These are phyloP conservation scores for Onychomys arenicola DNA, from an alignment of 2,797 vertebrate species.

Conservation along the genomic window DNA sequence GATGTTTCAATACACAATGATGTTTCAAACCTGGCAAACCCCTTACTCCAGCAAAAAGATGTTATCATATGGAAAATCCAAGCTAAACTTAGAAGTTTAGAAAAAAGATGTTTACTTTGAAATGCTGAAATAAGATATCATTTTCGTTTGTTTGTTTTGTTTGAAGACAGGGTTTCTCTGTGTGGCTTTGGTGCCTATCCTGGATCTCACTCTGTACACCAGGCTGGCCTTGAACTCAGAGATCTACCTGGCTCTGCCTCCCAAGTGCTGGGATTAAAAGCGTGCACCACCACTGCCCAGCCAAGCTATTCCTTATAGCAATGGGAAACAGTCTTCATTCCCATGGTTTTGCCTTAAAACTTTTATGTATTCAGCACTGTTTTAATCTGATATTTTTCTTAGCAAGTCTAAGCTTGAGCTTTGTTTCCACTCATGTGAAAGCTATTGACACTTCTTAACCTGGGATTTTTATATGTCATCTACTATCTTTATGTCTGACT, in stretches of 20 bases:
- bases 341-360: background rate
- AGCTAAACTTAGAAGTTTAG: background rate
- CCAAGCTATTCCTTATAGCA: background rate
- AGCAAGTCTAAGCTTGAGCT: background rate
- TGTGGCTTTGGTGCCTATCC: too few relatives aligned
- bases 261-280: too few relatives aligned
- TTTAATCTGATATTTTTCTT: background rate
- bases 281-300: too few relatives aligned
- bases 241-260: too few relatives aligned
- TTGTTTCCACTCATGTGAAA: background rate
- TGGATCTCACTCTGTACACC: too few relatives aligned
- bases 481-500: background rate
- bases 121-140: background rate
- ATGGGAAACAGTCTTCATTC: background rate
- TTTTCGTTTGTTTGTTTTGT: too few relatives aligned
- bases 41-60: background rate
- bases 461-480: background rate
- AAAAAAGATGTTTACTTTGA: background rate
- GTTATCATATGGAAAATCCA: background rate
- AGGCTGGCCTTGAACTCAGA: too few relatives aligned
- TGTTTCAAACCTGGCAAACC: background rate
- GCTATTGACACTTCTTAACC: background rate
- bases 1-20: background rate
- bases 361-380: background rate
- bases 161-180: too few relatives aligned